These are phyloP conservation scores for Lepus oiostolus DNA, from an alignment of 2,797 vertebrate genomes.

Conservation along the genomic window DNA sequence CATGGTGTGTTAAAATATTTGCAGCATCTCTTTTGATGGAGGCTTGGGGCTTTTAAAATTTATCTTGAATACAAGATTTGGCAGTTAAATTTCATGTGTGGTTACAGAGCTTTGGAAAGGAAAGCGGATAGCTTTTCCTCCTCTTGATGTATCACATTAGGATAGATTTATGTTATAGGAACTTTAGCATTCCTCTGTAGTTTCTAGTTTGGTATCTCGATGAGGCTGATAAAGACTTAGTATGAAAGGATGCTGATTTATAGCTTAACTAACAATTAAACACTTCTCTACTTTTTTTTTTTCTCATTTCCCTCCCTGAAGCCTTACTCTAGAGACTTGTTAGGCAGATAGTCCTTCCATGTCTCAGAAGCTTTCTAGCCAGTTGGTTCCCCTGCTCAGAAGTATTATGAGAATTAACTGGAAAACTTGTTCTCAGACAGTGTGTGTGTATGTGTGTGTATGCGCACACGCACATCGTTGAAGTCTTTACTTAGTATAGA, in stretches of 20 bases:
- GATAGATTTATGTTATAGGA: neutral
- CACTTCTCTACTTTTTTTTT: neutral
- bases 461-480: no score
- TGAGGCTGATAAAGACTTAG: slow-evolving; percentile 2
- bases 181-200: neutral
- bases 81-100: slow-evolving; percentile 49
- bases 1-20: slow-evolving; percentile 58
- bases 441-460: no score
- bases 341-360: neutral
- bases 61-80: slow-evolving; percentile 67
- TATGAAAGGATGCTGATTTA: slow-evolving; percentile 43
- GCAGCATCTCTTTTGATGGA: slow-evolving; percentile 18
- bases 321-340: neutral
- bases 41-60: slow-evolving; percentile 59
- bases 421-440: no score
- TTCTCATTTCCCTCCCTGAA: neutral
- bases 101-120: slow-evolving; percentile 50
- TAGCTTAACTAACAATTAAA: neutral
- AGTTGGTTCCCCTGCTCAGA: neutral
- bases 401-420: neutral
- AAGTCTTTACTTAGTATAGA: no score
- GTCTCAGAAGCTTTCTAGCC: neutral
- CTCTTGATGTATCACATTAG: neutral
- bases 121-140: neutral
- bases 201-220: slow-evolving; percentile 44